Conservation (phyloP, 2,888 invertebrate species). For the Dione juno region DNA sequence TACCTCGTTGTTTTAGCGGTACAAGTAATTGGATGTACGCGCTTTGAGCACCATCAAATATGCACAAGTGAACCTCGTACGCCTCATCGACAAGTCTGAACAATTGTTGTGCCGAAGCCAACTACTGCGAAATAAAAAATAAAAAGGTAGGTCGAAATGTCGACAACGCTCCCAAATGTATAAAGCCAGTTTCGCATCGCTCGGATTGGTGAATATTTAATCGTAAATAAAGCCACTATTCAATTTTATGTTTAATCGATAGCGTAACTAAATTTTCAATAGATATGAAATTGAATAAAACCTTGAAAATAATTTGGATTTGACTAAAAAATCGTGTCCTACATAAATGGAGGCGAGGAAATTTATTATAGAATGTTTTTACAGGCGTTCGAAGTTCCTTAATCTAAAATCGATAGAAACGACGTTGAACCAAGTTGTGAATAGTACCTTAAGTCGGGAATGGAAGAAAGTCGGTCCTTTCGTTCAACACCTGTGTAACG, state of each 20-base stretch:
- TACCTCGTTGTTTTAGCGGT: slow-evolving; percentile 45
- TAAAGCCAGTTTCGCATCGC: slow-evolving; percentile 22
- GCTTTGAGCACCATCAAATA: slow-evolving; percentile 49
- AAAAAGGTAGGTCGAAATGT: slow-evolving; percentile 47
- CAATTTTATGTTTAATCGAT: slow-evolving; percentile 24
- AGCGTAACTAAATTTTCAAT: slow-evolving; percentile 12
- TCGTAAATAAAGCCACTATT: slow-evolving; percentile 25
- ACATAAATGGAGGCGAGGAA: slow-evolving; percentile 56
- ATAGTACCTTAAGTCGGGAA: slow-evolving; percentile 76
- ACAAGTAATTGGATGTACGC: slow-evolving; percentile 51
- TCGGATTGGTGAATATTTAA: slow-evolving; percentile 27
- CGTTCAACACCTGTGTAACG: slow-evolving; percentile 75
- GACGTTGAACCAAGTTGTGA: slow-evolving; percentile 76
- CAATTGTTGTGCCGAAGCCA: slow-evolving; percentile 52
- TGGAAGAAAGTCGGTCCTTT: slow-evolving; percentile 75
- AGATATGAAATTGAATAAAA: slow-evolving; percentile 7
- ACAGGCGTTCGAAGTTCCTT: slow-evolving; percentile 77
- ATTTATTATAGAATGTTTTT: slow-evolving; percentile 79
- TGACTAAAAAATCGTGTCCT: slow-evolving; percentile 44
- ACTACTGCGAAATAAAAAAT: slow-evolving; percentile 50
- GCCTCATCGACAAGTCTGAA: slow-evolving; percentile 50
- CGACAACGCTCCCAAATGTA: slow-evolving; percentile 44
- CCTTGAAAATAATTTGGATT: slow-evolving; percentile 30
- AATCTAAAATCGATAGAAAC: slow-evolving; percentile 82
- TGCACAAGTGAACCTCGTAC: slow-evolving; percentile 49